These are phyloP conservation scores for Ailuropoda melanoleuca DNA, from an alignment of 2,113 vertebrate genomes.

Conservation along the genomic window DNA sequence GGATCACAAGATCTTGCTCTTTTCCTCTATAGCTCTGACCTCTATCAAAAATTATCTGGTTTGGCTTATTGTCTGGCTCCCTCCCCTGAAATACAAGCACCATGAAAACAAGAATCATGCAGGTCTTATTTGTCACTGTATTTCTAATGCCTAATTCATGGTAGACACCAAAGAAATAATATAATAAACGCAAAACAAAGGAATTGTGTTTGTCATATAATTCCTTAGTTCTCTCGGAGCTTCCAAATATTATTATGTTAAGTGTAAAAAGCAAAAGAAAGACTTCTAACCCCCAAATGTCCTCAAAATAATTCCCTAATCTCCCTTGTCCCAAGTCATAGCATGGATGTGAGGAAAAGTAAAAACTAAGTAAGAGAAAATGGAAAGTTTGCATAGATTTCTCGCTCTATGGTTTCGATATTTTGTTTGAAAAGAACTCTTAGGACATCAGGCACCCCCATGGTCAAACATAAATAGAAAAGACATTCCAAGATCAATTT, in stretches of 20 bases:
- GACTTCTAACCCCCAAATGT: neutral
- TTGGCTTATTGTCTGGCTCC: neutral
- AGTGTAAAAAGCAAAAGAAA: neutral
- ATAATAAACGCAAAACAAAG: neutral
- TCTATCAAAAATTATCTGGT: slow-evolving; percentile 15
- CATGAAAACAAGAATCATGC: neutral
- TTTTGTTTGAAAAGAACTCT: slow-evolving; percentile 53
- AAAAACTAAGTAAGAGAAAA: neutral
- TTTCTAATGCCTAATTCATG: neutral
- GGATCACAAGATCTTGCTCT: neutral
- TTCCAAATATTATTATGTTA: neutral
- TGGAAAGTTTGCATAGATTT: neutral
- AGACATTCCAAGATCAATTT: slow-evolving; percentile 32
- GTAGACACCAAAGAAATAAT: neutral
- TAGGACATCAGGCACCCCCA: neutral
- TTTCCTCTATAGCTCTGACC: neutral
- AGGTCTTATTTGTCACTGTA: neutral
- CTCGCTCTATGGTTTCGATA: neutral
- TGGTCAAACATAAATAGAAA: slow-evolving; percentile 26
- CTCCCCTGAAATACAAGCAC: neutral
- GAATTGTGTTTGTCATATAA: neutral
- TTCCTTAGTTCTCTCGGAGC: neutral
- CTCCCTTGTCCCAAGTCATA: neutral
- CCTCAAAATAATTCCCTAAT: neutral
- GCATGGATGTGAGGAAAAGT: neutral